Base-by-base conservation (phyloP, 2,888 invertebrate genomes). In the Galeopsomyia nigrocyanea region DNA sequence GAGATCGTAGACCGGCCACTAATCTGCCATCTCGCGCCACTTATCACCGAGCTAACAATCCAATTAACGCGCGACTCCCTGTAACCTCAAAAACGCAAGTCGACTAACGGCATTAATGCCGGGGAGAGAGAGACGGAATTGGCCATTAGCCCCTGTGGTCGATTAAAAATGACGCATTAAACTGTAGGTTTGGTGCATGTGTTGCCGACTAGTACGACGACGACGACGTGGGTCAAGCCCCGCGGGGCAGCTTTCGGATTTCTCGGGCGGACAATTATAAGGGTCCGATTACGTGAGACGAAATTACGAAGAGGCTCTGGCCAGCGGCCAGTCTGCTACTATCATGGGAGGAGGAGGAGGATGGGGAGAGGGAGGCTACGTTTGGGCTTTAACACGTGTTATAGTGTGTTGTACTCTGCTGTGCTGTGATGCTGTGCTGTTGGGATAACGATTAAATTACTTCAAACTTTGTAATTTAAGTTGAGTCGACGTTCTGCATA, bases 201-300 rank as follows among this genome's bases (percentile, higher is more conserved):
- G 39, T 39, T 39, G 39, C 39, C 39, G 26, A 3, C 3, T 26
- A 26, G n/a, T 31, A 31, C 31, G 31, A 7, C 31, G 31, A 31
- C 39, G 39, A 39, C 39, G 39, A 39, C 39, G 10, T 39, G 13
- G 39, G 39, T 10, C 7, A 39, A 19, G 62, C 69, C 74, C 71
- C 68, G 70, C 67, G 74, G 74, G 71, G 71, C 66, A 77, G 76
- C 76, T 79, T 77, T 75, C 75, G 82, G 82, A 84, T 83, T 82
- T 79, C 82, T 81, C 78, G 78, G 77, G 79, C 60, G 78, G 80
- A 82, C 82, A 82, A 84, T 84, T 83, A 83, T 78, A 79, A 81
- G 83, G 84, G 81, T 82, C 79, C 79, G 79, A 77, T 75, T 75
- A 75, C 75, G 75, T 72, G 75, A 75, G 72, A 69, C 72, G 75